Conservation (phyloP, 2,113 vertebrate species). For the Illadopsis cleaveri region DNA sequence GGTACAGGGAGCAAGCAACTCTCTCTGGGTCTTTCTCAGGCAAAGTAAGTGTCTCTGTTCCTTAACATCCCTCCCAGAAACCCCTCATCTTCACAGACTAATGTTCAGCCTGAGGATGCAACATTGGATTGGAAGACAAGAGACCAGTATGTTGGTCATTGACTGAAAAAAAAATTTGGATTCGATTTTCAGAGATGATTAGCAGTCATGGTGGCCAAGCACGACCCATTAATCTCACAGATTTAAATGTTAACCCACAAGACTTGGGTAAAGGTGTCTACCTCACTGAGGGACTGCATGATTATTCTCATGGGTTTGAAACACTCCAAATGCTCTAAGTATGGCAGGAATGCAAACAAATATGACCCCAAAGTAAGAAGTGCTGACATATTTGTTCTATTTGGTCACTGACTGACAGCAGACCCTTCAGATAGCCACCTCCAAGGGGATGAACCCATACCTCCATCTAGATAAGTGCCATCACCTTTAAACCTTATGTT, state of each 20-base stretch:
- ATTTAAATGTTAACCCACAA: neutral
- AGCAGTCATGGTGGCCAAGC: neutral
- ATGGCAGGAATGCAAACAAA: neutral
- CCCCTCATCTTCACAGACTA: fast-evolving
- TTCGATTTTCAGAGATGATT: neutral
- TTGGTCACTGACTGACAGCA: neutral
- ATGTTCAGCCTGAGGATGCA: neutral
- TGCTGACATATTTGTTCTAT: neutral
- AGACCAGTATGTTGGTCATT: neutral
- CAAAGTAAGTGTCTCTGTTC: neutral
- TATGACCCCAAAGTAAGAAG: neutral
- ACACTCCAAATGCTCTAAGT: neutral
- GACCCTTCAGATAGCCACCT: neutral
- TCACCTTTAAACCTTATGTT: neutral
- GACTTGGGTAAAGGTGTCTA: fast-evolving
- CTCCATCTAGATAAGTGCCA: neutral
- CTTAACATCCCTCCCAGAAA: neutral
- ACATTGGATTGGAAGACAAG: neutral
- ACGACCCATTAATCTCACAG: neutral
- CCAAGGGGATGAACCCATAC: neutral
- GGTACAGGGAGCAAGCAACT: neutral
- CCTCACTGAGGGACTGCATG: neutral
- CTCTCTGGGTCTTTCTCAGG: neutral
- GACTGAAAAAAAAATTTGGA: neutral
- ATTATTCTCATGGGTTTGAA: neutral